Evolutionary conservation across 2,888 invertebrate genomes (phyloP), one percentile per base, ranked within the genome.

Genomic region (Scelioninae gen. 2): DNA sequence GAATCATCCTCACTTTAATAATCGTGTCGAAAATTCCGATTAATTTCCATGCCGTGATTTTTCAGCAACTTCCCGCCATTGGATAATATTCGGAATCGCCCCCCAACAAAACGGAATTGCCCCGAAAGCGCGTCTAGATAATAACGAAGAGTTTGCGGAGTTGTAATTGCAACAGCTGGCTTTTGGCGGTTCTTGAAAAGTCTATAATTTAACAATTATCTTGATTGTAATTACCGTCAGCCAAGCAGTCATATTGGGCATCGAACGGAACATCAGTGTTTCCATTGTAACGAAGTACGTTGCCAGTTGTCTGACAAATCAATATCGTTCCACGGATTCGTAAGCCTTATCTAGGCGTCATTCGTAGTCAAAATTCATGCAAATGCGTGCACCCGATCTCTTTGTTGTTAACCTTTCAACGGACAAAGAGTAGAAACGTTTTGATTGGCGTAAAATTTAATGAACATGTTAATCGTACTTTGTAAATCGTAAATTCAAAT

Each of bases 261-360:
- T 11, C 31, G 31, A 57, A 31, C 10, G 15, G 39, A 60, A 25
- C 48, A 37, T 37, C 48, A 25, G 19, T 41, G 25, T 9, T 41
- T 63, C 39, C 22, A n/a, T 25, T 45, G 63, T 37, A 63, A 52
- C 61, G 35, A 37, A 41, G 41, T 41, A 19, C 50, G 33, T 10
- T 43, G 22, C 22, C 22, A 22, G 31, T 9, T 7, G 31, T 31
- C 10, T 31, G 9, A 9, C 25, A 31, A 46, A 64, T 71, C 71
- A 52, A 64, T 71, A 64, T 52, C 39, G 71, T 71, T 53, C 39
- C 45, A 39, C 46, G 55, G 65, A 65, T 72, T 72, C 53, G 41
- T 72, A 67, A 22, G 5, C 22, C 22, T 58, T 58, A 45, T 45
- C 11, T 15, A 37, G n/a, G 33, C 28, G 33, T 33, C 43, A 33